phyloP scores from a whole-genome alignment of 2,888 invertebrate species.

The Spialia ferax region DNA sequence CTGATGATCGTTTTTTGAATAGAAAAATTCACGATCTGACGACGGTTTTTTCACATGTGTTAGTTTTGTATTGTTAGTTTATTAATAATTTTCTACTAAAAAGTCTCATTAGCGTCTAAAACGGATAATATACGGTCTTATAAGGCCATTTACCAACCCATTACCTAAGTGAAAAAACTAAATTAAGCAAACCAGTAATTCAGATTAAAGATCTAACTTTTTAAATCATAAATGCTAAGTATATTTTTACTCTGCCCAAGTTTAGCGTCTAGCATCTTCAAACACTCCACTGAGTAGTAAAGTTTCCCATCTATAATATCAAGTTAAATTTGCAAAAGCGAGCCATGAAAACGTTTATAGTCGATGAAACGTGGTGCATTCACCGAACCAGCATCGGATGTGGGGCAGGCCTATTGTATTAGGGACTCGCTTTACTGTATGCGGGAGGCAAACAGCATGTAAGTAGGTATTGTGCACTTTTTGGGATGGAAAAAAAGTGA shows the following conservation, averaged over 20 bases:
- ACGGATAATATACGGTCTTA: no score
- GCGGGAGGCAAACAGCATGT: background rate
- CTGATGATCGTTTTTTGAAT: no score
- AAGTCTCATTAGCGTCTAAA: no score
- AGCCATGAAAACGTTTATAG: slow-evolving; percentile 24
- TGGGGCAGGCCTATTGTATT: slow-evolving; percentile 51
- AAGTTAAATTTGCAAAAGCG: slow-evolving; percentile 10
- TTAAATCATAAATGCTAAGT: slow-evolving; percentile 7
- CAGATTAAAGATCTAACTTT: background rate
- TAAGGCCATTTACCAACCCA: no score
- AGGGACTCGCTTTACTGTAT: background rate
- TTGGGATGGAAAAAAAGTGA: no score
- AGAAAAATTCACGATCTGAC: no score
- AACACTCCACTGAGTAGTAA: slow-evolving; percentile 1
- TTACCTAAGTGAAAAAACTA: no score
- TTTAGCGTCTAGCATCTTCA: background rate
- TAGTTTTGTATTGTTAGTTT: no score
- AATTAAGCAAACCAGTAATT: no score
- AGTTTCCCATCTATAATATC: slow-evolving; percentile 26
- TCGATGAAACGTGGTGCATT: slow-evolving; percentile 53
- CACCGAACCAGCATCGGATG: slow-evolving; percentile 55
- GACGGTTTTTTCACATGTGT: no score
- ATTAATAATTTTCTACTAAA: no score
- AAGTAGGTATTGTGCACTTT: no score
- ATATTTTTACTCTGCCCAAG: slow-evolving; percentile 7